A percentile compares a stretch with the other conserved stretches of the same genome.
Evolutionary conservation across 1,140 invertebrate species (phyloP).

Genomic region (Penaeus indicus): DNA sequence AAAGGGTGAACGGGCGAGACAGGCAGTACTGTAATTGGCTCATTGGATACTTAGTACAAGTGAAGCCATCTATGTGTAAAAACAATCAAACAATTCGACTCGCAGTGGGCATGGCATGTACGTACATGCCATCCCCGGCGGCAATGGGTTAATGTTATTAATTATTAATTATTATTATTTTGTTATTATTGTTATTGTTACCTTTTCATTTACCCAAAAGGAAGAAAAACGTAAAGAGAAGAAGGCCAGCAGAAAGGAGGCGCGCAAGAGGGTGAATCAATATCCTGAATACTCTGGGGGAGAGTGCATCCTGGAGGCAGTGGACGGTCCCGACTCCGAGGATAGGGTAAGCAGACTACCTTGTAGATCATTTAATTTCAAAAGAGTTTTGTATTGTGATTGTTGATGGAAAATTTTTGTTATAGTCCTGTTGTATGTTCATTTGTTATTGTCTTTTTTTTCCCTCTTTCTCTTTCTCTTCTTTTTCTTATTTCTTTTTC

Average conservation of each 20-base stretch:
- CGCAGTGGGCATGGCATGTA: too few relatives aligned
- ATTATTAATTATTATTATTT: too few relatives aligned
- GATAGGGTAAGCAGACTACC: conserved; percentile 5
- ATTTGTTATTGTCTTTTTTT: neutral
- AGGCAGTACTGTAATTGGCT: too few relatives aligned
- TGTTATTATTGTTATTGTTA: neutral
- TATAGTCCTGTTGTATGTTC: neutral
- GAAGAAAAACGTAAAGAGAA: conserved; percentile 68
- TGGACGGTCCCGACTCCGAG: conserved; percentile 42
- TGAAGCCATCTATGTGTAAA: too few relatives aligned
- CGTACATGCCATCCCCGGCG: too few relatives aligned
- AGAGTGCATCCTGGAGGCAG: conserved; percentile 38
- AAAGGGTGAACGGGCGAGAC: too few relatives aligned
- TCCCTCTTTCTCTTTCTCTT: neutral
- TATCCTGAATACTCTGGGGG: conserved; percentile 45
- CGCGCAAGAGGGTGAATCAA: conserved; percentile 67
- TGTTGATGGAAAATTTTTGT: neutral
- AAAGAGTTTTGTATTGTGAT: neutral
- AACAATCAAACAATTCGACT: too few relatives aligned
- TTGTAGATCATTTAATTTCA: neutral
- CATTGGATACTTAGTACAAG: too few relatives aligned
- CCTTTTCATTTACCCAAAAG: neutral
- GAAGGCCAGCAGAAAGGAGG: conserved; percentile 67
- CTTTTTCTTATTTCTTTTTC: neutral
- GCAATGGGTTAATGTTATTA: too few relatives aligned